phyloP scores from a whole-genome alignment of 2,797 vertebrate species.

The Stomatorhinus walkeri region DNA sequence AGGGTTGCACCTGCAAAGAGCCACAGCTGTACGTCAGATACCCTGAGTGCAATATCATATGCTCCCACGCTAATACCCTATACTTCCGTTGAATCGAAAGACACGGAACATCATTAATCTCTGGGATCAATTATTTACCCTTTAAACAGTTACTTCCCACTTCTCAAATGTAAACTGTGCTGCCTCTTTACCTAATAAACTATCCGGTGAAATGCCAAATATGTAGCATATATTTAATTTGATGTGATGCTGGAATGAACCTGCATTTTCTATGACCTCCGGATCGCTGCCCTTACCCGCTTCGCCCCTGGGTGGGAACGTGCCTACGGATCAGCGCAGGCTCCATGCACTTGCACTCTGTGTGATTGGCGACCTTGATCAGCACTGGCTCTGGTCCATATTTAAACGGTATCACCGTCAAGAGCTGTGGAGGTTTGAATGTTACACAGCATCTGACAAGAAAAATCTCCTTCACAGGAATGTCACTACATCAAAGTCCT shows the following conservation, averaged over 20 bases:
- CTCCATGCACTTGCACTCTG: slow-evolving; percentile 79
- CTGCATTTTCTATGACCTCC: background rate
- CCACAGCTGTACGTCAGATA: background rate
- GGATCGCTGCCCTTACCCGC: slow-evolving; percentile 49
- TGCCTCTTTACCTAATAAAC: background rate
- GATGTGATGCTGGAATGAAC: background rate
- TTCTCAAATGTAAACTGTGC: background rate
- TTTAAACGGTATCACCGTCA: slow-evolving; percentile 83
- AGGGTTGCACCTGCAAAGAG: slow-evolving; percentile 51
- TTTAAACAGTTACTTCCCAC: background rate
- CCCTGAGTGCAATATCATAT: background rate
- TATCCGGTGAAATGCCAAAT: background rate
- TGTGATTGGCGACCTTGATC: slow-evolving; percentile 89
- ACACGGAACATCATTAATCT: background rate
- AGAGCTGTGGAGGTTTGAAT: slow-evolving; percentile 59
- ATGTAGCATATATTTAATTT: background rate
- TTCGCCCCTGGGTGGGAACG: slow-evolving; percentile 48
- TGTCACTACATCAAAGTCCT: background rate
- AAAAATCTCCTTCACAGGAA: background rate
- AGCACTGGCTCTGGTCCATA: slow-evolving; percentile 82
- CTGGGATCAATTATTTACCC: background rate
- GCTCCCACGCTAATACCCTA: background rate
- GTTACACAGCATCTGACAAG: background rate
- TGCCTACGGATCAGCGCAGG: slow-evolving; percentile 69
- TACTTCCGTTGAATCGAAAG: background rate